These are phyloP conservation scores for Hystrix cristata DNA, from an alignment of 2,113 vertebrate species.

Conservation along the genomic window DNA sequence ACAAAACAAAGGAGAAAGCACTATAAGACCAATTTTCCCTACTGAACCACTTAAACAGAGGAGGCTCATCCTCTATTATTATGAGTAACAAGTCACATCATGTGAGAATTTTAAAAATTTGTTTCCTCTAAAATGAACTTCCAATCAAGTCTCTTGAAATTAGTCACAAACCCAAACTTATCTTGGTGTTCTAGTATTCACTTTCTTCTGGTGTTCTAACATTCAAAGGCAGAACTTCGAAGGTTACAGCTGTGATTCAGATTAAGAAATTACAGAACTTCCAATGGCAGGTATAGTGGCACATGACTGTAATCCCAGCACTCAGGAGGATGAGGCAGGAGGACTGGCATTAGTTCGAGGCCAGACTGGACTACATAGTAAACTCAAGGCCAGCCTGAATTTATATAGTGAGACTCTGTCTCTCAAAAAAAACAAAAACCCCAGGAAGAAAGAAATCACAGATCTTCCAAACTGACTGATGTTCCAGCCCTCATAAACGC, in stretches of 20 bases:
- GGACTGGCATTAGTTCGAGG: not conserved
- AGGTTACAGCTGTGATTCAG: conserved; percentile 20
- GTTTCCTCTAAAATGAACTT: conserved; percentile 63
- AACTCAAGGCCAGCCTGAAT: not conserved
- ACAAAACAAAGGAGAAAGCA: conserved; percentile 12
- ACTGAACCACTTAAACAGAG: not conserved
- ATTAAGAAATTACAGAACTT: conserved; percentile 44
- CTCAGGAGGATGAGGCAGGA: not conserved
- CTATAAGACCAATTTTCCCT: not conserved
- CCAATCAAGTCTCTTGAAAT: conserved; percentile 37
- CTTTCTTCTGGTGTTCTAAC: conserved; percentile 33
- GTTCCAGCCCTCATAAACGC: not conserved
- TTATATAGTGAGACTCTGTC: not conserved
- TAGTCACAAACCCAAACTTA: conserved; percentile 2
- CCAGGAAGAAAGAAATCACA: not conserved
- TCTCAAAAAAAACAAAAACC: too few species aligned
- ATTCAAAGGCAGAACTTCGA: conserved; percentile 51
- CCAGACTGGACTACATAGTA: too few species aligned
- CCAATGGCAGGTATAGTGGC: not conserved
- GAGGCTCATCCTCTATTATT: not conserved
- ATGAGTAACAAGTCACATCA: not conserved
- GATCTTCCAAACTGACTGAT: conserved; percentile 59
- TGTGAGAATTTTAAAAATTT: conserved; percentile 3
- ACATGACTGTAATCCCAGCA: not conserved
- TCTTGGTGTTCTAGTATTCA: not conserved